Conservation (phyloP, 1,140 invertebrate species). For the Plectrocnemia conspersa region DNA sequence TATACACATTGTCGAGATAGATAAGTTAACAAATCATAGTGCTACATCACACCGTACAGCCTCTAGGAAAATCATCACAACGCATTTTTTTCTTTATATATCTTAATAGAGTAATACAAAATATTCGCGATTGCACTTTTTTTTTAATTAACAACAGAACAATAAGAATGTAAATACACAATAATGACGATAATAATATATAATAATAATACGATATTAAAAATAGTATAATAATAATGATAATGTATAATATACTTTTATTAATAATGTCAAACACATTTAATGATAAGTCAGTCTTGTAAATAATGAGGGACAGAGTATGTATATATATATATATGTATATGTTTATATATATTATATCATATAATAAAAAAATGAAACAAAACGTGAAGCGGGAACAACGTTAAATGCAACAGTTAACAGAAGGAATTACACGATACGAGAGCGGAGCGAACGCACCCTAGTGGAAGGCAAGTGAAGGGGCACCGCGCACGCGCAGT, state of each 20-base stretch:
- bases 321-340: neutral
- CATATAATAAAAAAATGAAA: constrained; percentile 14
- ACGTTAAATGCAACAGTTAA: constrained; percentile 26
- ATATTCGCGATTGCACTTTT: constrained; percentile 35
- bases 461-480: constrained; percentile 27
- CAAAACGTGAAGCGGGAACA: constrained; percentile 17
- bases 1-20: constrained; percentile 16
- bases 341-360: no score
- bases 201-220: constrained; percentile 15
- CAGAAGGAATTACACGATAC: constrained; percentile 17
- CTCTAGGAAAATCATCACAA: constrained; percentile 26
- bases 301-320: constrained; percentile 35
- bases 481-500: constrained; percentile 19
- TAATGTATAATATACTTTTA: constrained; percentile 29
- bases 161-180: constrained; percentile 22
- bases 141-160: constrained; percentile 29
- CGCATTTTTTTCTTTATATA: no score
- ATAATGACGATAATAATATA: neutral
- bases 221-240: constrained; percentile 15
- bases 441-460: constrained; percentile 15
- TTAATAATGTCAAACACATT: constrained; percentile 34
- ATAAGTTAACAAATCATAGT: constrained; percentile 23
- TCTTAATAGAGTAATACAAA: constrained; percentile 33
- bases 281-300: constrained; percentile 36
- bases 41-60: constrained; percentile 26